Conservation (phyloP, 2,797 vertebrate species). For the Tapera naevia region DNA sequence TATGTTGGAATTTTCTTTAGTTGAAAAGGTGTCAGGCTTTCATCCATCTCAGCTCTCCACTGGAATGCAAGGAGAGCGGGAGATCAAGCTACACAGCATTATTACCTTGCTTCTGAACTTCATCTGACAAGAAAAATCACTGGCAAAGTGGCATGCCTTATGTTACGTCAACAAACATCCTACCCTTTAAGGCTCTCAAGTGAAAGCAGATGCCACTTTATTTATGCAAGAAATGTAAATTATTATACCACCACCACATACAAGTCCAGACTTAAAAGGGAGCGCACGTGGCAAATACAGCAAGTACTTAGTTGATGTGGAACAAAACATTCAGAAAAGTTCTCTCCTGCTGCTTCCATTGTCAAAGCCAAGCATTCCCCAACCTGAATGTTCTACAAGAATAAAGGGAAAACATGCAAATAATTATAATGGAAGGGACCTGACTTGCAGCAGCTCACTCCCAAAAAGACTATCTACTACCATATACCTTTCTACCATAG, state of each 20-base stretch:
- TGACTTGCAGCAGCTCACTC: not conserved
- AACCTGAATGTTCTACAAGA: not conserved
- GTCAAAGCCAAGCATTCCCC: not conserved
- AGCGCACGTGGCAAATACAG: fast-evolving
- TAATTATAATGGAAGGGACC: not conserved
- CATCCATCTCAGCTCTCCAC: not conserved
- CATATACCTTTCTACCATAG: not conserved
- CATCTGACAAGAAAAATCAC: not conserved
- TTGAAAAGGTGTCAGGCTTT: not conserved
- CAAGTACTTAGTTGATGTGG: not conserved
- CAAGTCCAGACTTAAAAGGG: not conserved
- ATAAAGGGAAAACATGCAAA: not conserved
- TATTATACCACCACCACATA: not conserved
- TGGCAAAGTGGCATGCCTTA: not conserved
- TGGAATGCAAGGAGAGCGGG: not conserved
- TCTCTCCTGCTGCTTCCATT: not conserved
- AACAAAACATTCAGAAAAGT: not conserved
- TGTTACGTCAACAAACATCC: not conserved
- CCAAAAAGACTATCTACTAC: not conserved
- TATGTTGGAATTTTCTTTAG: not conserved
- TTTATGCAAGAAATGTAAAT: not conserved
- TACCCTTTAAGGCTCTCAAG: not conserved
- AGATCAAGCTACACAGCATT: not conserved
- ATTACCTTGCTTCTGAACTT: not conserved
- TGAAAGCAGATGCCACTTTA: not conserved